Evolutionary conservation across 2,888 invertebrate genomes (phyloP).

Genomic region (Pogonocherus hispidulus): DNA sequence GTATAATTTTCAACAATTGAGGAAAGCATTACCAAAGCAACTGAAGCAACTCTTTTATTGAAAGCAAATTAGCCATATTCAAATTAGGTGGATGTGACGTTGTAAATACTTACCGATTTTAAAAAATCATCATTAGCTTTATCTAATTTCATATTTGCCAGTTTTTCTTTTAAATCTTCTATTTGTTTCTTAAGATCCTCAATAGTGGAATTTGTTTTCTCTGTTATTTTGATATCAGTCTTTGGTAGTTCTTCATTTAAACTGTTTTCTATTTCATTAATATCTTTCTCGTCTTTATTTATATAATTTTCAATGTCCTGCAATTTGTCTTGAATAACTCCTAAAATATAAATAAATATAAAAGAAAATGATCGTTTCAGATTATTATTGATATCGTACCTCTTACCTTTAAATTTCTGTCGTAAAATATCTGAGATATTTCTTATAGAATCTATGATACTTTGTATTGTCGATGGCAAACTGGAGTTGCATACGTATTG

Average conservation of each 20-base stretch:
- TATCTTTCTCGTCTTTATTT: neutral
- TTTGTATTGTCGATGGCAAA: conserved; percentile 3
- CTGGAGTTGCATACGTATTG: conserved; percentile 5
- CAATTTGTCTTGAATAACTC: neutral
- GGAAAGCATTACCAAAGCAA: no score
- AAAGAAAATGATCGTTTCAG: no score
- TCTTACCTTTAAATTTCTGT: conserved; percentile 4
- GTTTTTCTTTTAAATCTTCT: conserved; percentile 9
- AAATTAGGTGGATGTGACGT: no score
- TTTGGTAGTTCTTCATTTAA: conserved; percentile 11
- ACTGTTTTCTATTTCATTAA: neutral
- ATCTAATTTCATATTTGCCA: conserved; percentile 6
- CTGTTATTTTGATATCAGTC: conserved; percentile 2
- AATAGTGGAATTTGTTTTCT: neutral
- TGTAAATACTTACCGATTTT: conserved; percentile 3
- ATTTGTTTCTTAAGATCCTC: conserved; percentile 11
- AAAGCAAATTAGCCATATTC: no score
- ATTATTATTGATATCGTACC: no score
- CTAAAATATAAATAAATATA: neutral
- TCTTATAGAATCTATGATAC: neutral
- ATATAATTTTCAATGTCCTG: conserved; percentile 11
- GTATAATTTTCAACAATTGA: no score
- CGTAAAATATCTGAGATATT: neutral
- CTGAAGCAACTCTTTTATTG: no score
- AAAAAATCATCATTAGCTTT: neutral